A percentile compares a stretch with the other conserved stretches of the same genome.
These are phyloP conservation scores for Eulemur rubriventer DNA, from an alignment of 2,797 vertebrate genomes.

Conservation along the genomic window DNA sequence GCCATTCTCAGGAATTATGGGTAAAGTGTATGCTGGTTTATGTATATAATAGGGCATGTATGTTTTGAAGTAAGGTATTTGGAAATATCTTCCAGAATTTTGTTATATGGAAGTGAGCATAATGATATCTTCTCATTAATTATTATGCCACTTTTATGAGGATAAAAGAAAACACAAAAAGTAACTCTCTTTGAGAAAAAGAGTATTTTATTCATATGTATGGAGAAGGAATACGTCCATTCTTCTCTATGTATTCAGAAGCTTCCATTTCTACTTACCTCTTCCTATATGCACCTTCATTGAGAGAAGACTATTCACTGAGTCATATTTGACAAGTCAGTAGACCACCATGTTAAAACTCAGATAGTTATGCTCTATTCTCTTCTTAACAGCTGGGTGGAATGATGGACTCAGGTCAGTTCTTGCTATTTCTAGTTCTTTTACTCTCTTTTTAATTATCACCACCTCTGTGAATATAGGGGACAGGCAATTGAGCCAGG, in stretches of 20 bases:
- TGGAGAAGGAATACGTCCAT: background rate
- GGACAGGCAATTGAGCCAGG: background rate
- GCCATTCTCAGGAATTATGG: background rate
- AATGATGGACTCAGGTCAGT: background rate
- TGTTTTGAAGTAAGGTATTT: background rate
- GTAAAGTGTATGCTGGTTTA: background rate
- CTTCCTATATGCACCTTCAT: background rate
- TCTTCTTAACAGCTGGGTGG: background rate
- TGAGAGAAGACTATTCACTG: background rate
- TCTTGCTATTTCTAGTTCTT: constrained; percentile 6
- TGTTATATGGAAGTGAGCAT: background rate
- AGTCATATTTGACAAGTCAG: background rate
- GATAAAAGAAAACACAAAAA: background rate
- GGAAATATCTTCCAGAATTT: background rate
- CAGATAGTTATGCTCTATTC: background rate
- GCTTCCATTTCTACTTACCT: background rate
- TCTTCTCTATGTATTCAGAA: background rate
- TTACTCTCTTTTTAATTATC: background rate
- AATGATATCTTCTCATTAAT: background rate
- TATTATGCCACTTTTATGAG: background rate
- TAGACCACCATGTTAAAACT: background rate
- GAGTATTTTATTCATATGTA: background rate
- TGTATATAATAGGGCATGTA: background rate
- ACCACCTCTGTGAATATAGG: background rate
- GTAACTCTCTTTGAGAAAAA: background rate